A percentile compares a stretch with the other conserved stretches of the same genome.
phyloP scores from a whole-genome alignment of 2,113 vertebrate species.

The Guaruba guarouba region DNA sequence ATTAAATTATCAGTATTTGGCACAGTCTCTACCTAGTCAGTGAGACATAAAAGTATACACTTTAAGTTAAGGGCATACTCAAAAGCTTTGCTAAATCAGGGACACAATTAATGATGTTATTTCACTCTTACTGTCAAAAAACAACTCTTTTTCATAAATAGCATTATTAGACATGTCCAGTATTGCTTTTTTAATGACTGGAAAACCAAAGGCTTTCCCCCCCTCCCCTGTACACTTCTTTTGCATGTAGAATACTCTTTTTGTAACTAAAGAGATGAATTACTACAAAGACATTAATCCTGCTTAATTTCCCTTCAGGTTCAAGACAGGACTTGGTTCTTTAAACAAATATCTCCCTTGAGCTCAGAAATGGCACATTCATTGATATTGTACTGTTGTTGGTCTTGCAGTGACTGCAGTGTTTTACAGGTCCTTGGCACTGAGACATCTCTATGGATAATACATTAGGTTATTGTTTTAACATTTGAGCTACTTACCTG shows the following conservation, averaged over 20 bases:
- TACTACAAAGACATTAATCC: neutral
- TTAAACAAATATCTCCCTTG: conserved; percentile 8
- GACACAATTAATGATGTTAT: neutral
- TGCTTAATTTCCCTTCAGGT: conserved; percentile 13
- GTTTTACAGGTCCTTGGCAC: neutral
- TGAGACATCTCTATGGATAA: neutral
- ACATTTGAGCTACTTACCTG: neutral
- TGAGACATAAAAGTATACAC: neutral
- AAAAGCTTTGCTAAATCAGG: neutral
- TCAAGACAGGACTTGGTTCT: neutral
- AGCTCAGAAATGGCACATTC: neutral
- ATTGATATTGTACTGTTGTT: neutral
- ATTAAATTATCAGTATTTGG: neutral
- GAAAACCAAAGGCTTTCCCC: neutral
- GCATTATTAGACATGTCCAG: neutral
- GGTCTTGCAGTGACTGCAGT: neutral
- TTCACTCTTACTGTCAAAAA: neutral
- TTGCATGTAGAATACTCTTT: neutral
- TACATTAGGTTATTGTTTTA: neutral
- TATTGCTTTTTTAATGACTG: neutral
- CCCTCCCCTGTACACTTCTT: neutral
- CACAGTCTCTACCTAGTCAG: neutral
- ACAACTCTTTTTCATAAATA: neutral
- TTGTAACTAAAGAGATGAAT: neutral
- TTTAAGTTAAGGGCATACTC: neutral